Percentiles rank a stretch among this genome's conserved stretches.
Conservation (phyloP, 2,113 vertebrate genomes). For the Hassar affinis region DNA sequence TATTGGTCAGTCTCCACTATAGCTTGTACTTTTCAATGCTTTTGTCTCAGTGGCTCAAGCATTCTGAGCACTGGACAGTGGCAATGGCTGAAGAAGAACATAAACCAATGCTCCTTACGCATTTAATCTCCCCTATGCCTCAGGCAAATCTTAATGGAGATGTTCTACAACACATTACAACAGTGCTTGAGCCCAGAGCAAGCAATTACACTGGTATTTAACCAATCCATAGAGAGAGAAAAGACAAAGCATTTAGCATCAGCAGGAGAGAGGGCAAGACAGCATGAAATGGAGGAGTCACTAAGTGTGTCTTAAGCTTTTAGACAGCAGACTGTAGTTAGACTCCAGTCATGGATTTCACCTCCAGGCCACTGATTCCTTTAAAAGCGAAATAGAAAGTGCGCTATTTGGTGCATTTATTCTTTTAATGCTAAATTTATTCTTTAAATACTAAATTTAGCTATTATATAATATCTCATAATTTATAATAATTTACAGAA, state of each 20-base stretch:
- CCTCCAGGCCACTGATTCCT: constrained; percentile 39
- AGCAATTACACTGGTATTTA: constrained; percentile 90
- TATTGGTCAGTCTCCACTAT: not conserved
- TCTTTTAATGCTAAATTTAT: constrained; percentile 8
- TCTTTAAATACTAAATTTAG: constrained; percentile 2
- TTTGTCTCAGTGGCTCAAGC: not conserved
- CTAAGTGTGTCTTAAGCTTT: constrained; percentile 64
- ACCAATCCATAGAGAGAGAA: constrained; percentile 80
- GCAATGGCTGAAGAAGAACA: constrained; percentile 58
- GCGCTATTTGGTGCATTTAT: not conserved
- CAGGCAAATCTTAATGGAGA: constrained; percentile 84
- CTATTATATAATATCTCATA: not conserved
- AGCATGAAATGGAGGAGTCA: constrained; percentile 74
- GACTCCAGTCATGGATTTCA: constrained; percentile 41
- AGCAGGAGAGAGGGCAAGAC: constrained; percentile 67
- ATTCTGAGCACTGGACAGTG: constrained; percentile 38
- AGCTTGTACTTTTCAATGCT: not conserved
- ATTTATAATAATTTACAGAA: no score
- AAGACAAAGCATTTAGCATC: constrained; percentile 75
- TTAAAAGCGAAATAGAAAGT: constrained; percentile 23
- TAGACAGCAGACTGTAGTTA: constrained; percentile 69
- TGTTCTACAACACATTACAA: constrained; percentile 86
- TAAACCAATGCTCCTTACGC: constrained; percentile 67
- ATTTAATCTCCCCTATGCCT: constrained; percentile 78
- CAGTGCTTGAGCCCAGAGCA: constrained; percentile 70